Conservation (phyloP, 2,113 vertebrate species). For the Cairina moschata region DNA sequence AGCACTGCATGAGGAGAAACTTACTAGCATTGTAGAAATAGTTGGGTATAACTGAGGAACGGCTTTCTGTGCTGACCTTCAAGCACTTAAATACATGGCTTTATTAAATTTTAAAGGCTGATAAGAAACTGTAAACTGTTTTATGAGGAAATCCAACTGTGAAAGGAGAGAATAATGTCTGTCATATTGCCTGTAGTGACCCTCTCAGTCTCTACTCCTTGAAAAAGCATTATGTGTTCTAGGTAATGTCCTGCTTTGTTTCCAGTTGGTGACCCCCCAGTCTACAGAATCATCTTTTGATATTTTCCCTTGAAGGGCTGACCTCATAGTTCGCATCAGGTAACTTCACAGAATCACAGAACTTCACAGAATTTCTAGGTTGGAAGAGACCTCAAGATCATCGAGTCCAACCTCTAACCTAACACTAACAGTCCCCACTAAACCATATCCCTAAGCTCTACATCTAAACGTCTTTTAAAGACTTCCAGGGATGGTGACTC, state of each 20-base stretch:
- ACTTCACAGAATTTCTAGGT: no score
- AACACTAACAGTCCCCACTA: no score
- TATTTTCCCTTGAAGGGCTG: background rate
- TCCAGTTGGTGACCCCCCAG: background rate
- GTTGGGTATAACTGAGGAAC: background rate
- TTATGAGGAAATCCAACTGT: background rate
- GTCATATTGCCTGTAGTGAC: background rate
- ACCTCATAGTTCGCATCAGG: background rate
- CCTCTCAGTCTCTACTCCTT: background rate
- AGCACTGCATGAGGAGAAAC: background rate
- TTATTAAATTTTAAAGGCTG: background rate
- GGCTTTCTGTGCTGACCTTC: background rate
- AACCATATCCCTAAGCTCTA: no score
- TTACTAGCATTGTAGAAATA: background rate
- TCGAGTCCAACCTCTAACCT: no score
- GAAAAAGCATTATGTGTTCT: background rate
- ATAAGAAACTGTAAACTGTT: background rate
- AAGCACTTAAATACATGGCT: background rate
- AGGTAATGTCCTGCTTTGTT: background rate
- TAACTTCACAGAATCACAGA: no score
- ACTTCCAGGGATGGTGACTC: no score
- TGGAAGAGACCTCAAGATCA: no score
- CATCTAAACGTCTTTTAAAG: no score
- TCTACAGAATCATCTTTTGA: background rate
- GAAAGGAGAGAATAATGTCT: background rate